Evolutionary conservation across 2,113 vertebrate species (phyloP), one percentile per base, ranked within the genome.

Genomic region (Eurystomus gularis): DNA sequence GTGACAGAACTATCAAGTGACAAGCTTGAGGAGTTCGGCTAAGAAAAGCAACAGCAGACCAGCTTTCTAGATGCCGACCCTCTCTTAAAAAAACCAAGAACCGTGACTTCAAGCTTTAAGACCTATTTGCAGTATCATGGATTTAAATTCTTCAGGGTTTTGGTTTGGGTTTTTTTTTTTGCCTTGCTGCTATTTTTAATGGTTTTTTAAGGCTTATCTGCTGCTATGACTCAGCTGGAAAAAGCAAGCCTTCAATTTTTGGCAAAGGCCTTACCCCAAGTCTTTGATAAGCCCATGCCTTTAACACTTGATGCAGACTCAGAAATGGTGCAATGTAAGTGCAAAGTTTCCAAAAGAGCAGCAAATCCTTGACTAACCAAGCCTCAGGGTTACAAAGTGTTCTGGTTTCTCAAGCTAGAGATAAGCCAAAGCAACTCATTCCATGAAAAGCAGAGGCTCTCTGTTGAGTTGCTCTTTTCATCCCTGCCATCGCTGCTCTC

Each of bases 221-320:
- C 68, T 21, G 11, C 33, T 60, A 68, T 96, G 94, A 95, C 88
- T 96, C 95, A 94, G 66, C 87, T 93, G 93, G 93, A 94, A 97
- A 95, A 85, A 91, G 17, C 13, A 33, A 96, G 55, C 42, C 28
- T 83, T 37, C 24, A 24, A 18, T 78, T 92, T 88, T 19, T 93
- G 92, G 92, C 93, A 92, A 88, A 93, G 72, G 35, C 39, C 24
- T 90, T 40, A 44, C 7, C 70, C 57, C 40, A 17, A 29, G 35
- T 17, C 89, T 89, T 78, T 69, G 66, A 17, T 76, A 89, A 66
- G 35, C 75, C 68, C 51, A n/a, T 58, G 82, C 78, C 71, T 75
- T 68, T 9, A 69, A 86, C 42, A 25, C 76, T 88, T 28, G 26
- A 42, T 62, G 66, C 10, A 71, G 66, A 29, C 28, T 86, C 70